phyloP scores from a whole-genome alignment of 1,140 invertebrate species.

The Leptinotarsa undecemlineata region DNA sequence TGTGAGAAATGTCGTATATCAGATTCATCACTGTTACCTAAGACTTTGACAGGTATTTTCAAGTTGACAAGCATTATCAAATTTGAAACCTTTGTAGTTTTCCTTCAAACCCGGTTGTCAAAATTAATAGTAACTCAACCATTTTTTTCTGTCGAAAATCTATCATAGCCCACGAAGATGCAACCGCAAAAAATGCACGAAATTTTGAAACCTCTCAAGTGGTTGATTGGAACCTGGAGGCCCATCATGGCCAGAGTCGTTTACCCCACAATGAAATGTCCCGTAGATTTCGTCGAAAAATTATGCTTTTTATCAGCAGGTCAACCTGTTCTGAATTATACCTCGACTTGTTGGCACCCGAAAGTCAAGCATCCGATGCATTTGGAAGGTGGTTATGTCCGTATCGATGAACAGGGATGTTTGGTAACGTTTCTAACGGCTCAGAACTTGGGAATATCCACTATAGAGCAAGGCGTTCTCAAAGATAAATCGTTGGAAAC shows the following conservation, averaged over 20 bases:
- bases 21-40: too few species aligned
- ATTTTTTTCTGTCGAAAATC: too few species aligned
- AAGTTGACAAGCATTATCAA: too few species aligned
- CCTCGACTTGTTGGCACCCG: slow-evolving; percentile 61
- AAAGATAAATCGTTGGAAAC: slow-evolving; percentile 12
- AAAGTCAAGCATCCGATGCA: slow-evolving; percentile 65
- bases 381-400: slow-evolving; percentile 67
- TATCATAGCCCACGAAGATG: background rate
- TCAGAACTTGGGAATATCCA: slow-evolving; percentile 67
- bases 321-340: slow-evolving; percentile 66
- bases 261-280: slow-evolving; percentile 63
- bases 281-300: slow-evolving; percentile 65
- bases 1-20: too few species aligned
- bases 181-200: slow-evolving; percentile 22
- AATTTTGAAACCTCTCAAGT: slow-evolving; percentile 29
- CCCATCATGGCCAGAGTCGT: slow-evolving; percentile 59
- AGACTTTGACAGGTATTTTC: too few species aligned
- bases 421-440: slow-evolving; percentile 62
- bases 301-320: slow-evolving; percentile 64
- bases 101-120: too few species aligned
- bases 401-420: slow-evolving; percentile 63
- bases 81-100: too few species aligned
- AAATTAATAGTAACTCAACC: too few species aligned
- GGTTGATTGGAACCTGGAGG: slow-evolving; percentile 65
- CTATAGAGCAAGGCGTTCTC: slow-evolving; percentile 62